A percentile compares a stretch with the other conserved stretches of the same genome.
phyloP scores from a whole-genome alignment of 2,113 vertebrate species.

The Eurypyga helias region DNA sequence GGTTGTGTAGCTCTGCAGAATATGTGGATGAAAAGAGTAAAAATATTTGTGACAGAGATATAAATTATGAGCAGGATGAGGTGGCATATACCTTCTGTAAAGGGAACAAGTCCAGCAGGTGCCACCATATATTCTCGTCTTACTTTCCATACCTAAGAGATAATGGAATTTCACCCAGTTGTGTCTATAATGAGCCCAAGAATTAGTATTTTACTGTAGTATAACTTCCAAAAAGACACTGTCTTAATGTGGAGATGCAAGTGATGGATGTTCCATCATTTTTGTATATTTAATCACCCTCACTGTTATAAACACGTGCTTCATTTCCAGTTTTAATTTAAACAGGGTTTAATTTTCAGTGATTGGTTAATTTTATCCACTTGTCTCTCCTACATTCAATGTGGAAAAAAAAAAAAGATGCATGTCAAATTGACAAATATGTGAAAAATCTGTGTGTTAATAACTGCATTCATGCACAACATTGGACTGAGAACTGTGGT shows the following conservation, averaged over 20 bases:
- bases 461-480: not conserved
- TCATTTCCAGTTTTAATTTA: slow-evolving; percentile 35
- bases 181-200: not conserved
- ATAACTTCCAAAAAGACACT: not conserved
- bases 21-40: not conserved
- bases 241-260: not conserved
- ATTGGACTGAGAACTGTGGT: not conserved
- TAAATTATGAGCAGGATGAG: not conserved
- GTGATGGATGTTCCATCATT: not conserved
- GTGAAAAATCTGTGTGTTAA: slow-evolving; percentile 6
- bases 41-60: not conserved
- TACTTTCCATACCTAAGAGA: not conserved
- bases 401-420: not conserved
- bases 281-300: not conserved
- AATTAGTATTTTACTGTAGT: not conserved
- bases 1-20: not conserved
- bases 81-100: not conserved
- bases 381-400: not conserved
- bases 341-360: not conserved
- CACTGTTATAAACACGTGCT: not conserved
- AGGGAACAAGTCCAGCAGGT: not conserved
- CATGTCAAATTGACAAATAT: slow-evolving; percentile 32
- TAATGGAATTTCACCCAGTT: not conserved
- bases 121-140: not conserved
- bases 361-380: slow-evolving; percentile 14